Evolutionary conservation across 37 sponge, comb jelly and placozoan species (phyloP), one percentile per base, ranked within the genome.

Genomic region (Mnemiopsis leidyi): DNA sequence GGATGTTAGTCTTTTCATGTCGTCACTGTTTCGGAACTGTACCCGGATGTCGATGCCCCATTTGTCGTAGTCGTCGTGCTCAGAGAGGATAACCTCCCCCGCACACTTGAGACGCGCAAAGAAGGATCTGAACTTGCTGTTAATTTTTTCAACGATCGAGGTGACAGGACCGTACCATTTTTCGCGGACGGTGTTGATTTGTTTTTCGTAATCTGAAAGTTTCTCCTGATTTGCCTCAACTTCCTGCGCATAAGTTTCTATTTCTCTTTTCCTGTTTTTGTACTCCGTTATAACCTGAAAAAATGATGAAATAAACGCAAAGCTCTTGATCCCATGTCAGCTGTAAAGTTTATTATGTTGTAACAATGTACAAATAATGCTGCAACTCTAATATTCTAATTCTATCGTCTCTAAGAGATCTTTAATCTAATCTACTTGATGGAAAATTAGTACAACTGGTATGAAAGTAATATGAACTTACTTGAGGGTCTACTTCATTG

Each of bases 41-140:
- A 98, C 99, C 93, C 69, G 90, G 34, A 98, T 96, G 79, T 95
- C 93, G 48, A 98, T 94, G 21, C 96, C 96, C 83, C 95, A 98
- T 92, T 96, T 95, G 88, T 83, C 94, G 79, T 95, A 98, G 69
- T 98, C 96, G 93, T 94, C 94, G 69, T 97, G 68, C 23, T 95
- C 94, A 0, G 93, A 76, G 35, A 98, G 94, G 0, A 38, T 82
- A 0, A 98, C 97, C 75, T 97, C 95, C 20, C 99, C 97, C 39
- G 95, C 95, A 95, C 97, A 97, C 5, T 82, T 92, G 95, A 98
- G 95, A 32, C 94, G 92, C 1, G 92, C 92, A 94, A 98, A 98
- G 90, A 94, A 98, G 23, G 61, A 1, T 38, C 94, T 61, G 69
- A 96, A 98, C 38, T 94, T 94, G 0, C 73, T 93, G 92, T 94